Evolutionary conservation across 2,113 vertebrate species (phyloP).

Genomic region (Protobothrops flavoviridis): DNA sequence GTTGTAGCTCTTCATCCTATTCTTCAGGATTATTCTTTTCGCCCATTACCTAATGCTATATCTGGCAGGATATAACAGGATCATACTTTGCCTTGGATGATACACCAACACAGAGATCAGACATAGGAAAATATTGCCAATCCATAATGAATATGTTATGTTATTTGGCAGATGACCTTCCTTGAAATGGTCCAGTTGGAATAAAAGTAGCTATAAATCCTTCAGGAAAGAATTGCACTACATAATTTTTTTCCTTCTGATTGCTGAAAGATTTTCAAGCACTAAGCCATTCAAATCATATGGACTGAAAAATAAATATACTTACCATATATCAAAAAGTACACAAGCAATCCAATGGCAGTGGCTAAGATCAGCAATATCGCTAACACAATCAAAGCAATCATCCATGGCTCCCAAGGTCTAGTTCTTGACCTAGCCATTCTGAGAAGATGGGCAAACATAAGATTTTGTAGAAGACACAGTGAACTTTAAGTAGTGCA

Average conservation of each 20-base stretch:
- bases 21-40: neutral
- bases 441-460: slow-evolving; percentile 39
- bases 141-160: neutral
- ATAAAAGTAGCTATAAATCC: neutral
- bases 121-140: neutral
- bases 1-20: neutral
- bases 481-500: neutral
- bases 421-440: slow-evolving; percentile 27
- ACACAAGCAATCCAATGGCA: slow-evolving; percentile 60
- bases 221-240: neutral
- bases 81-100: neutral
- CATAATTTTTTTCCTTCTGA: neutral
- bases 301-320: neutral
- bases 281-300: neutral
- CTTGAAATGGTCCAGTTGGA: neutral
- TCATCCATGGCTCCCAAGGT: slow-evolving; percentile 62
- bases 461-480: neutral
- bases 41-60: neutral
- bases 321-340: slow-evolving; percentile 67
- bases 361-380: slow-evolving; percentile 55
- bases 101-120: neutral
- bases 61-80: neutral
- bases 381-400: slow-evolving; percentile 38
- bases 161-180: neutral
- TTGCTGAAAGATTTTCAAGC: neutral